Evolutionary conservation across 2,113 vertebrate genomes (phyloP).

Genomic region (Nothocercus nigrocapillus): DNA sequence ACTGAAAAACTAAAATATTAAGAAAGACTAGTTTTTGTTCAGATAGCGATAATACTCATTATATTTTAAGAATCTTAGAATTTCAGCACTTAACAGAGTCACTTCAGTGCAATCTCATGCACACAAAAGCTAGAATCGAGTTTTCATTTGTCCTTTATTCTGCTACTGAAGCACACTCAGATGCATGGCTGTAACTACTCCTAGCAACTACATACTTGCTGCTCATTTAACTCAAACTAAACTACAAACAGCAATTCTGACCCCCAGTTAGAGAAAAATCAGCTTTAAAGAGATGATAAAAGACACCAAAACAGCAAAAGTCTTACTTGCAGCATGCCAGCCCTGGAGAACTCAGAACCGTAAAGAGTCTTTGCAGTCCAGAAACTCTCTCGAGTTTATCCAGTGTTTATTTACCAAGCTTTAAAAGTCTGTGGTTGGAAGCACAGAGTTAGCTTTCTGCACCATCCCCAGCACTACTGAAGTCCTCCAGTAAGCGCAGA

Average conservation of each 20-base stretch:
- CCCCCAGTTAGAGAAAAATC: conserved; percentile 72
- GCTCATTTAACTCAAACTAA: conserved; percentile 56
- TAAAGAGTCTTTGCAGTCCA: conserved; percentile 70
- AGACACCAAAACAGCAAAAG: conserved; percentile 62
- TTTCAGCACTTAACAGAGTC: conserved; percentile 38
- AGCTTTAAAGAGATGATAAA: conserved; percentile 69
- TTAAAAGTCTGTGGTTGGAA: conserved; percentile 63
- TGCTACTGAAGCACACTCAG: conserved; percentile 35
- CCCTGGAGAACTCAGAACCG: conserved; percentile 73
- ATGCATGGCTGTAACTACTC: conserved; percentile 54
- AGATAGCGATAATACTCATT: background rate
- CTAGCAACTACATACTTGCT: conserved; percentile 65
- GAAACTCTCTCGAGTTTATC: conserved; percentile 71
- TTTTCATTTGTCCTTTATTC: conserved; percentile 26
- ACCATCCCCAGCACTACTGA: conserved; percentile 51
- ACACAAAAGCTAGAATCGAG: conserved; percentile 57
- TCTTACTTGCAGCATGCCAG: conserved; percentile 80
- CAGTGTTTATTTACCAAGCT: conserved; percentile 75
- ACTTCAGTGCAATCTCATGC: conserved; percentile 52
- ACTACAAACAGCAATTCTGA: conserved; percentile 52
- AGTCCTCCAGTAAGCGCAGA: conserved; percentile 62
- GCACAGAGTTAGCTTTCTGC: conserved; percentile 63
- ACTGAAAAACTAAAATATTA: background rate
- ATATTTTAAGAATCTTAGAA: conserved; percentile 21
- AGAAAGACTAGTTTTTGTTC: background rate